phyloP scores from a whole-genome alignment of 2,888 invertebrate genomes.

The Pachycephus smyrnensis region DNA sequence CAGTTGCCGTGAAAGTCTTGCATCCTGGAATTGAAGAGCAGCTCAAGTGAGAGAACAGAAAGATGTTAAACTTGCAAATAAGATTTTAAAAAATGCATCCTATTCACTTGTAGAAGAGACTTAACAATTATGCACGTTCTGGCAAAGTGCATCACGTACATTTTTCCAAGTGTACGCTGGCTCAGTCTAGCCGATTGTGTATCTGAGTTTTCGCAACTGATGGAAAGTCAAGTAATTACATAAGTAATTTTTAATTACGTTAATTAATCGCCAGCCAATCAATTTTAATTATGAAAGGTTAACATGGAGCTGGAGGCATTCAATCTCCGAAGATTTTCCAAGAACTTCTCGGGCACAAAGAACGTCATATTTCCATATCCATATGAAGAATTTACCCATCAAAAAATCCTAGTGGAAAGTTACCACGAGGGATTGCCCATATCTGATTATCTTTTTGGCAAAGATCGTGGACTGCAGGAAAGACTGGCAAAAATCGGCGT shows the following conservation, averaged over 20 bases:
- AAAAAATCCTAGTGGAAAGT: constrained; percentile 67
- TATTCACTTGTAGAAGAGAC: constrained; percentile 53
- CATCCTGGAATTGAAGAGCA: constrained; percentile 64
- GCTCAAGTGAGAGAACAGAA: constrained; percentile 40
- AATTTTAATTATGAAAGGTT: constrained; percentile 49
- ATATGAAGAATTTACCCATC: constrained; percentile 56
- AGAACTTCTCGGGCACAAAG: constrained; percentile 59
- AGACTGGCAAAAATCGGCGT: constrained; percentile 67
- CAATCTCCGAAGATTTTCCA: constrained; percentile 64
- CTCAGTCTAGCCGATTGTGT: constrained; percentile 67
- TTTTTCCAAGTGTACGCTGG: constrained; percentile 65
- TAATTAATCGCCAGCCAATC: not conserved
- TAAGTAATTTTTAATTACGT: not conserved
- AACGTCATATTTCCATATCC: constrained; percentile 66
- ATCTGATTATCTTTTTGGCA: constrained; percentile 48
- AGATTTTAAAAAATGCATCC: not conserved
- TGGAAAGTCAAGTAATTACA: constrained; percentile 64
- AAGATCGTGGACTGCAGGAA: constrained; percentile 38
- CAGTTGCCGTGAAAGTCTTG: constrained; percentile 65
- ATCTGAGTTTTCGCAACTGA: constrained; percentile 65
- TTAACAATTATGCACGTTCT: constrained; percentile 61
- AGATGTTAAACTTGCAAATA: not conserved
- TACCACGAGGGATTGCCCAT: constrained; percentile 66
- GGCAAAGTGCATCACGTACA: constrained; percentile 47
- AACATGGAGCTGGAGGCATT: constrained; percentile 66